A percentile compares a stretch with the other conserved stretches of the same genome.
phyloP scores from a whole-genome alignment of 2,113 vertebrate genomes.

The Danionella cerebrum region DNA sequence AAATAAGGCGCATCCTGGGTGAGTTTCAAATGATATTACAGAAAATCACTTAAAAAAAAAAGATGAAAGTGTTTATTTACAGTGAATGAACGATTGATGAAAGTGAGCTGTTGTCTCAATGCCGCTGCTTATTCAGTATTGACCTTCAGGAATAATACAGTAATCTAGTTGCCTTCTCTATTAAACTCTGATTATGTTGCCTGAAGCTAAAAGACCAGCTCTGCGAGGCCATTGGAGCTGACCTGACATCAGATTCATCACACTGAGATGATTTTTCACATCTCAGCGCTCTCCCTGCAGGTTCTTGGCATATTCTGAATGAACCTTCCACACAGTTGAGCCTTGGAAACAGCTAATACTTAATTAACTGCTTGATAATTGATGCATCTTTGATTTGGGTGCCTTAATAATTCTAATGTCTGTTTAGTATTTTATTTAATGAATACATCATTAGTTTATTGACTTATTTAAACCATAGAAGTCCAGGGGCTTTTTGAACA shows the following conservation, averaged over 20 bases:
- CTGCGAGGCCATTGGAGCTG: slow-evolving; percentile 60
- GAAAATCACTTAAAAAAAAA: too few species aligned
- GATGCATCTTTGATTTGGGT: too few species aligned
- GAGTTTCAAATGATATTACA: too few species aligned
- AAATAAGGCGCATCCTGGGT: too few species aligned
- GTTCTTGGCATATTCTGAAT: slow-evolving; percentile 12
- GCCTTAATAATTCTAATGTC: too few species aligned
- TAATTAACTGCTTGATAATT: slow-evolving; percentile 26
- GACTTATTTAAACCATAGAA: too few species aligned
- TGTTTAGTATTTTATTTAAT: too few species aligned
- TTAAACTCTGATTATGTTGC: slow-evolving; percentile 62
- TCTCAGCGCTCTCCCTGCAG: slow-evolving; percentile 2
- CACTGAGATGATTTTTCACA: slow-evolving; percentile 44
- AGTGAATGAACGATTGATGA: slow-evolving; percentile 54
- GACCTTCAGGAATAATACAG: slow-evolving; percentile 66
- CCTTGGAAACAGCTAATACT: slow-evolving; percentile 20
- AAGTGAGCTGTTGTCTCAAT: slow-evolving; percentile 74
- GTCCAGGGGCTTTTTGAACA: too few species aligned
- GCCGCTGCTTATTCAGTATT: slow-evolving; percentile 66
- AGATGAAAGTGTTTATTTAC: too few species aligned
- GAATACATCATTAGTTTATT: too few species aligned
- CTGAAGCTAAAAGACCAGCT: slow-evolving; percentile 60
- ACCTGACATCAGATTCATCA: slow-evolving; percentile 39
- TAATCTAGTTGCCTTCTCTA: slow-evolving; percentile 68
- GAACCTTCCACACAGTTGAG: slow-evolving; percentile 4